Conservation (phyloP, 2,797 vertebrate species). For the Xenops minutus region DNA sequence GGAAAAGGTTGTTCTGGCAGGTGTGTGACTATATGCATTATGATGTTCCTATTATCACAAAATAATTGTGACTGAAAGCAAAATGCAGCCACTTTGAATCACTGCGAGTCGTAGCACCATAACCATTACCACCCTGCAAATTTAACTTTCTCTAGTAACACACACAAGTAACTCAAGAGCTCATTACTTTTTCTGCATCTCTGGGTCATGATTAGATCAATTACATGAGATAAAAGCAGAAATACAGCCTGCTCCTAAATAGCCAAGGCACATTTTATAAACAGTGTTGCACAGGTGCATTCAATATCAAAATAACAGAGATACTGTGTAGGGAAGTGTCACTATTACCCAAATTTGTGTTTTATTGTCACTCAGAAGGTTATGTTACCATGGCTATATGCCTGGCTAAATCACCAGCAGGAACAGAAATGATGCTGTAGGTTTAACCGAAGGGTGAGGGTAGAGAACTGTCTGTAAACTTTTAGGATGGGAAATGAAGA, state of each 20-base stretch:
- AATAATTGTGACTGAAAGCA: not conserved
- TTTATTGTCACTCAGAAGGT: not conserved
- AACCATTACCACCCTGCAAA: not conserved
- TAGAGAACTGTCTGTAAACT: not conserved
- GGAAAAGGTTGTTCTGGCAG: not conserved
- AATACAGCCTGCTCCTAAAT: conserved; percentile 21
- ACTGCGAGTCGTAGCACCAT: not conserved
- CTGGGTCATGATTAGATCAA: conserved; percentile 13
- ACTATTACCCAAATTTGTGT: not conserved
- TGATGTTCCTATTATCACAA: not conserved
- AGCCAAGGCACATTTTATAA: conserved; percentile 18
- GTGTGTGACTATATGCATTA: not conserved
- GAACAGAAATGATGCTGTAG: not conserved
- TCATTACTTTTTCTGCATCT: not conserved
- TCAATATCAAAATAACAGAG: conserved; percentile 26
- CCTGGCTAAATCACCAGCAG: conserved; percentile 9
- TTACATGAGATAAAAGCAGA: conserved; percentile 19
- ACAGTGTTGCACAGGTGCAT: not conserved
- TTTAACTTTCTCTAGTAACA: not conserved
- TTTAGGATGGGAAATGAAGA: not conserved
- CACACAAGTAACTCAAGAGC: not conserved
- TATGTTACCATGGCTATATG: not conserved
- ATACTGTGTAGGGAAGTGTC: not conserved
- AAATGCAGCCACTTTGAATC: not conserved
- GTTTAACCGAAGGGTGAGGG: not conserved